These are phyloP conservation scores for Pelobates cultripes DNA, from an alignment of 2,797 vertebrate genomes.

Conservation along the genomic window DNA sequence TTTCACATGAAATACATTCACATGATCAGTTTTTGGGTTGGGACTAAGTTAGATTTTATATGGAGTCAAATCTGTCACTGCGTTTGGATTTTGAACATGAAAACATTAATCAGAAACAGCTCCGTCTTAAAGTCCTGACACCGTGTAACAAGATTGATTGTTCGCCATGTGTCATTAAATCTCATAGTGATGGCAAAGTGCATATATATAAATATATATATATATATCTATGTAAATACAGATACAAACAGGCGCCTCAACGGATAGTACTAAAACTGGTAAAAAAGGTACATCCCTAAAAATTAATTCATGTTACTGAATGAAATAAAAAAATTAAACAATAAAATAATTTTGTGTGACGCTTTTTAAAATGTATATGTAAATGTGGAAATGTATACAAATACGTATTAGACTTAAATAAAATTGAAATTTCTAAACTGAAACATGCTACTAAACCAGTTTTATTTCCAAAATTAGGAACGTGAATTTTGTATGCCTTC, in stretches of 20 bases:
- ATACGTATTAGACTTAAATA: too few species aligned
- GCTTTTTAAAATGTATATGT: too few species aligned
- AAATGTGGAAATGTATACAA: too few species aligned
- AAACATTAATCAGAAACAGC: constrained; percentile 41
- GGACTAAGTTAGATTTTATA: constrained; percentile 3
- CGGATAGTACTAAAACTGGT: background rate
- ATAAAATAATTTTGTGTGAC: too few species aligned
- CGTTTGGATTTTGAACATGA: background rate
- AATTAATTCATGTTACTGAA: too few species aligned
- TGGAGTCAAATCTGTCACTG: constrained; percentile 28
- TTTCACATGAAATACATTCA: background rate
- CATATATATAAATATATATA: constrained; percentile 28
- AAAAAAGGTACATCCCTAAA: too few species aligned
- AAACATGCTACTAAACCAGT: too few species aligned
- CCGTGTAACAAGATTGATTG: constrained; percentile 40
- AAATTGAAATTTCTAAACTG: too few species aligned
- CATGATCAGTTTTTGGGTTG: constrained; percentile 24
- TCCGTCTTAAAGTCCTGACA: constrained; percentile 33
- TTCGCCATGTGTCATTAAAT: constrained; percentile 41
- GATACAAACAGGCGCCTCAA: background rate
- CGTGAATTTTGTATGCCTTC: too few species aligned
- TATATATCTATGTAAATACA: constrained; percentile 24
- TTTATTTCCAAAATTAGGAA: too few species aligned
- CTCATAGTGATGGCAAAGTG: constrained; percentile 16
- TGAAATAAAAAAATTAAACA: too few species aligned